Evolutionary conservation across 2,797 vertebrate species (phyloP).

Genomic region (Falco rusticolus): DNA sequence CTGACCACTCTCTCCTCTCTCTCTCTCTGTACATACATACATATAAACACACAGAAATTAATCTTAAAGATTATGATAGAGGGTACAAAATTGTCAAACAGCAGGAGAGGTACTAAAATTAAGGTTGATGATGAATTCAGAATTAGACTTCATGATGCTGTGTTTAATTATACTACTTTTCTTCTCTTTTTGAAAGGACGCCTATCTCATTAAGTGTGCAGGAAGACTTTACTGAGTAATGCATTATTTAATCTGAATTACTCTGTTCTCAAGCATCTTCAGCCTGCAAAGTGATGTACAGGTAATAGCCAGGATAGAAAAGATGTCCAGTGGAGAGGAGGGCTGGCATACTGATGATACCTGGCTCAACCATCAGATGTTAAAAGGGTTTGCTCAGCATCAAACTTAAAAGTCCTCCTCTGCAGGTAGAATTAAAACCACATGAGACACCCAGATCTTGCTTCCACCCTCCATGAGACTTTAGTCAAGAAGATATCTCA

Average conservation of each 20-base stretch:
- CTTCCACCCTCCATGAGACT: not conserved
- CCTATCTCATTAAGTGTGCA: not conserved
- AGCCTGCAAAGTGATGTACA: not conserved
- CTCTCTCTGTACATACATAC: too few relatives aligned
- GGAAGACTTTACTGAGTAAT: not conserved
- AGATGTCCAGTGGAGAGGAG: not conserved
- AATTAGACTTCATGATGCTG: not conserved
- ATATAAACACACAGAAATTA: not conserved
- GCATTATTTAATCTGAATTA: not conserved
- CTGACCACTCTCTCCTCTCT: not conserved
- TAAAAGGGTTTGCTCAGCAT: not conserved
- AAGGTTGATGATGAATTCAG: not conserved
- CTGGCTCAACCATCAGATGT: not conserved
- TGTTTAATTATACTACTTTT: not conserved
- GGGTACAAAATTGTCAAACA: not conserved
- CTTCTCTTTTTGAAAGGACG: not conserved
- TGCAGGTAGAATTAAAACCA: not conserved
- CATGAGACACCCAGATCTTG: not conserved
- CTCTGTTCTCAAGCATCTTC: not conserved
- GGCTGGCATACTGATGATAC: not conserved
- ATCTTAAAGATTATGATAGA: not conserved
- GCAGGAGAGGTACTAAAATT: not conserved
- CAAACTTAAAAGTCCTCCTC: not conserved
- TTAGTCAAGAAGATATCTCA: not conserved
- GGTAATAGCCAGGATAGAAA: not conserved